Evolutionary conservation across 2,797 vertebrate genomes (phyloP).

Genomic region (Philypnodon macrostomus): DNA sequence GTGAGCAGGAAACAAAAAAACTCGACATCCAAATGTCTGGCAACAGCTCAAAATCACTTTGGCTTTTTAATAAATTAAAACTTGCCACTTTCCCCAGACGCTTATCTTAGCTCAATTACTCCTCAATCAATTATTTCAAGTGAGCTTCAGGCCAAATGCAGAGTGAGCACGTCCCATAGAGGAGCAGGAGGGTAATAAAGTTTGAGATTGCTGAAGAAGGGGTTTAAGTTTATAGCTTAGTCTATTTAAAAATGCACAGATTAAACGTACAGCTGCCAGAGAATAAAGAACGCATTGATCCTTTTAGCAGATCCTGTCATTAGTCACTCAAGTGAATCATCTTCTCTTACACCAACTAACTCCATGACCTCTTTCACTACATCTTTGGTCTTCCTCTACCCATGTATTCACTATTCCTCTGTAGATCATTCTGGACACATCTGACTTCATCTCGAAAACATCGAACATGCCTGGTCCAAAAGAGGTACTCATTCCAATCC

Average conservation of each 20-base stretch:
- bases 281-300: constrained; percentile 6
- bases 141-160: constrained; percentile 36
- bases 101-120: constrained; percentile 35
- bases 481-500: too few species aligned
- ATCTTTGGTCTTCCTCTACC: too few species aligned
- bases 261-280: background rate
- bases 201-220: constrained; percentile 47
- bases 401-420: too few species aligned
- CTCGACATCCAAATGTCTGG: background rate
- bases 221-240: constrained; percentile 14
- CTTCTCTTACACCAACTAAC: too few species aligned
- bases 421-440: too few species aligned
- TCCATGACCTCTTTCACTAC: too few species aligned
- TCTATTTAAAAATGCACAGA: constrained; percentile 10
- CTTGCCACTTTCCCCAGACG: constrained; percentile 12
- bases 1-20: background rate
- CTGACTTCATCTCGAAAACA: too few species aligned
- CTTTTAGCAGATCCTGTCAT: too few species aligned
- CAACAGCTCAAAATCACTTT: background rate
- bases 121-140: constrained; percentile 58
- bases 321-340: too few species aligned
- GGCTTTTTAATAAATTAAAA: constrained; percentile 24
- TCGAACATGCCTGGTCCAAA: too few species aligned
- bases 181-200: constrained; percentile 49
- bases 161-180: constrained; percentile 44